Percentiles rank a stretch among this genome's conserved stretches.
phyloP scores from a whole-genome alignment of 2,113 vertebrate species.

The Dermatemys mawii region DNA sequence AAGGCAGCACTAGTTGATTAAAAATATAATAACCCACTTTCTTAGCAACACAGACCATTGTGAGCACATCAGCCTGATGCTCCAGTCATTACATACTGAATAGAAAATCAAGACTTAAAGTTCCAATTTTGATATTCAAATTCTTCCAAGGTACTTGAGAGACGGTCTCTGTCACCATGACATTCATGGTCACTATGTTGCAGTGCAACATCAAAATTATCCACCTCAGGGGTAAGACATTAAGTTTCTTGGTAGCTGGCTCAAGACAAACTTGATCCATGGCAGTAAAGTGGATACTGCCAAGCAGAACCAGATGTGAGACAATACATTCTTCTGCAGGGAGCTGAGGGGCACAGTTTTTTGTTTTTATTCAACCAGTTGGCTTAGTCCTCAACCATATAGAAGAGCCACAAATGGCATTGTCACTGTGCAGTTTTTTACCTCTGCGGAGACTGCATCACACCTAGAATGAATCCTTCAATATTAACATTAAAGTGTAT shows the following conservation, averaged over 20 bases:
- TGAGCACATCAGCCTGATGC: background rate
- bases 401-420: constrained; percentile 4
- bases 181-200: background rate
- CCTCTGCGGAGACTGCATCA: background rate
- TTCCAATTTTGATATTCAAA: accelerated
- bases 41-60: too few relatives aligned
- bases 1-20: too few relatives aligned
- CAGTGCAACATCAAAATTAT: background rate
- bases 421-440: background rate
- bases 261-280: background rate
- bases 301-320: constrained; percentile 18
- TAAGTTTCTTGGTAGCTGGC: background rate
- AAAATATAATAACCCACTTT: too few relatives aligned
- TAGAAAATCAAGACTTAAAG: background rate
- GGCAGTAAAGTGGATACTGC: background rate
- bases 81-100: background rate
- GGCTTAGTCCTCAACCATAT: background rate
- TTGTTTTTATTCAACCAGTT: accelerated
- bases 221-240: background rate
- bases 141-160: accelerated
- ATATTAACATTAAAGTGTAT: background rate
- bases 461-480: background rate
- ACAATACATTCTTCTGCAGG: background rate
- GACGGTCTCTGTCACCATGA: background rate
- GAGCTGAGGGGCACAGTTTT: background rate